Evolutionary conservation across 2,888 invertebrate genomes (phyloP), one percentile per base, ranked within the genome.

Genomic region (Drosophila aldrichi): DNA sequence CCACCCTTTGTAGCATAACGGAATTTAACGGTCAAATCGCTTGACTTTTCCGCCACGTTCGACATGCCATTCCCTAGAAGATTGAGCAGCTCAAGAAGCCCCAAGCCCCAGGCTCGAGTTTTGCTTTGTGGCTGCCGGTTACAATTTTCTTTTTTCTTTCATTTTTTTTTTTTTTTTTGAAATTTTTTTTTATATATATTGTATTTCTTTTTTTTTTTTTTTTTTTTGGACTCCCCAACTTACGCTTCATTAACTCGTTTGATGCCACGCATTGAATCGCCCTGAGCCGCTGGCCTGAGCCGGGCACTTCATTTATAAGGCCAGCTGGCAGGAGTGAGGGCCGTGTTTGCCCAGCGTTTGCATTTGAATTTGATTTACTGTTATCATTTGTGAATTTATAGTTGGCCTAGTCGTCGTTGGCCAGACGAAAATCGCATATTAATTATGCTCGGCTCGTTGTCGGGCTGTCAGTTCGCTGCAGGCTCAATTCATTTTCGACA

Each of bases 11-110:
- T 56, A 46, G 61, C 74, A 60, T 61, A 70, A 64, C 68, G 77
- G 77, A 85, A 79, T 82, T 85, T 77, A 77, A 82, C 83, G 86
- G 77, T 84, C 83, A 88, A 88, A 82, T 86, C 89, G 74, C 78
- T 84, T 88, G 86, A 86, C 89, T 88, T 88, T 80, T 74, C 59
- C 68, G 63, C 64, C 58, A 66, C 56, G 57, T 52, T 76, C 68
- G 59, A 65, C 79, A 78, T 81, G 20, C 32, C 44, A 32, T 52
- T 52, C 16, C 36, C 36, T 48, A 25, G 36, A 10, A 34, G 40
- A 54, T 66, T 48, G 46, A 22, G 48, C 10, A 29, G 48, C 48
- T 49, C 29, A 38, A 38, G 36, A 48, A 16, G 38, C 29, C 59
- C 32, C 32, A 44, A 52, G 38, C 44, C 36, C 55, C 57, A 20